Conservation (phyloP, 2,113 vertebrate species). For the Lanius collurio region DNA sequence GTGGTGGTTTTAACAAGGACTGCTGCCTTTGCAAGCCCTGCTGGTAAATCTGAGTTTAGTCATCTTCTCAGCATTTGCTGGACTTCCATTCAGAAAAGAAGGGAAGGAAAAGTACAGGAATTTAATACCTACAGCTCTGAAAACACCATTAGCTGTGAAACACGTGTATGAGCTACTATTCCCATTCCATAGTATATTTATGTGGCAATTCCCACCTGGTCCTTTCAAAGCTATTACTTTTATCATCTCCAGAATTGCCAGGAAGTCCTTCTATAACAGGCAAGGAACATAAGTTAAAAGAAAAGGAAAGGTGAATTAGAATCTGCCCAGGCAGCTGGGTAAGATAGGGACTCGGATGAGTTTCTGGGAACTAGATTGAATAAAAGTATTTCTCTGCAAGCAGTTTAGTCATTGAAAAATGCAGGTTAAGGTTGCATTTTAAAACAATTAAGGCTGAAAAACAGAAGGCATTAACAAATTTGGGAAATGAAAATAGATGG, state of each 20-base stretch:
- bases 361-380: not conserved
- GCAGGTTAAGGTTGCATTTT: not conserved
- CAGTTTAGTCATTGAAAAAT: not conserved
- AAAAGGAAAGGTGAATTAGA: not conserved
- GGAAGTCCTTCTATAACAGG: not conserved
- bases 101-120: not conserved
- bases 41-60: not conserved
- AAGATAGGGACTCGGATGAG: not conserved
- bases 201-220: not conserved
- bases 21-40: not conserved
- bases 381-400: not conserved
- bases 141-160: not conserved
- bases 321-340: not conserved
- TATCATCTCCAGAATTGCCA: not conserved
- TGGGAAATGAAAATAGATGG: not conserved
- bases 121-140: not conserved
- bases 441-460: not conserved
- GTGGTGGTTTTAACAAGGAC: not conserved
- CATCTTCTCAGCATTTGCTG: not conserved
- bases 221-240: not conserved
- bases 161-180: not conserved
- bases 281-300: not conserved
- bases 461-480: not conserved
- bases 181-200: not conserved
- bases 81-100: not conserved